Evolutionary conservation across 2,797 vertebrate species (phyloP), one percentile per base, ranked within the genome.

Genomic region (Vultur gryphus): DNA sequence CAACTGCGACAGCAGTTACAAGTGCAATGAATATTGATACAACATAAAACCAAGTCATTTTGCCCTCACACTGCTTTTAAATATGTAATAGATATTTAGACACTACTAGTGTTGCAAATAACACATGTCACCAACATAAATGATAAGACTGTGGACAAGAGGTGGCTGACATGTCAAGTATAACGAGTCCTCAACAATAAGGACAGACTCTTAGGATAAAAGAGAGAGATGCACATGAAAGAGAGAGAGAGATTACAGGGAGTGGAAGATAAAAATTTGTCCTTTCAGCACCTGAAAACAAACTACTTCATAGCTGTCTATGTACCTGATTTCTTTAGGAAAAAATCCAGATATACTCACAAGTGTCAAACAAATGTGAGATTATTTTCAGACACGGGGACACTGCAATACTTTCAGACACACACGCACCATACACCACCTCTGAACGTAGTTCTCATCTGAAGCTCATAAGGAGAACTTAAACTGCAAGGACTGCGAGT

Each of bases 1-100:
- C 58, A 94, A 75, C 61, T 84, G 61, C 5, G 3, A 78, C 51
- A 84, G n/a, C 80, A 93, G 90, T 95, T 95, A 72, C 62, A 84
- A 93, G 48, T 66, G 64, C 70, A 84, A 90, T 82, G 85, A 94
- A 94, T 94, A 93, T 43, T 82, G 85, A 95, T 84, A 96, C 1
- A 1, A 80, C 46, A 81, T 57, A 76, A 94, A 94, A 86, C 8
- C 57, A 66, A 79, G 16, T 20, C 5, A 83, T 58, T 77, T 91
- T 82, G 67, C 29, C 77, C 43, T 84, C 51, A 62, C 18, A 5
- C 43, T 72, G 21, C 37, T 88, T 93, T 95, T 80, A 89, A 75
- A 54, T 21, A 26, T 21, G 41, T 13, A 58, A 54, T 8, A 87
- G 67, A 43, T 65, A 76, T 75, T 81, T 84, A 80, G 59, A 84